Conservation (phyloP, 1,140 invertebrate species). For the Oryctes rhinoceros region DNA sequence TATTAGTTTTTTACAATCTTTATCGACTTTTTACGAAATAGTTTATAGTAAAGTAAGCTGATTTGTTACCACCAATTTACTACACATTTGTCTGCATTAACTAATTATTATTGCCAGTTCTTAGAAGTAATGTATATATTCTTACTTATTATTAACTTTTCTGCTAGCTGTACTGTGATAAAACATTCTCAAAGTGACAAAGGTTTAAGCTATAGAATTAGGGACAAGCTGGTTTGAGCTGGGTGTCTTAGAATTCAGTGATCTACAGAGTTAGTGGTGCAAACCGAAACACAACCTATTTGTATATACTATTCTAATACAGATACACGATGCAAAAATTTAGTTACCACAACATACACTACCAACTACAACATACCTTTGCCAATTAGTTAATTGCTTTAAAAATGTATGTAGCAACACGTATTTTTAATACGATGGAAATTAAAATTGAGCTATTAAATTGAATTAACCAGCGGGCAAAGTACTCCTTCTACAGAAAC, state of each 20-base stretch:
- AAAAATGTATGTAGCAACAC: not conserved
- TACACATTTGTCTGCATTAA: constrained; percentile 26
- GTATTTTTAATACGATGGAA: not conserved
- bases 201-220: constrained; percentile 32
- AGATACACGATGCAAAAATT: constrained; percentile 41
- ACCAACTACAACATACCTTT: not conserved
- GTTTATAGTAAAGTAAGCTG: constrained; percentile 31
- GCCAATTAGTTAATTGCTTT: not conserved
- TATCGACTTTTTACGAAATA: constrained; percentile 18
- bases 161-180: constrained; percentile 51
- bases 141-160: constrained; percentile 11
- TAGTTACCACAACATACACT: constrained; percentile 34
- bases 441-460: no score
- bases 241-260: constrained; percentile 57
- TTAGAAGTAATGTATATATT: constrained; percentile 23
- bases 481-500: not conserved
- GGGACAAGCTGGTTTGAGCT: constrained; percentile 61
- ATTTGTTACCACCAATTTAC: constrained; percentile 5
- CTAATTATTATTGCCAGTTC: not conserved
- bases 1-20: constrained; percentile 14
- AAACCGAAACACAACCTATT: constrained; percentile 27
- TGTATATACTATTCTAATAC: constrained; percentile 22
- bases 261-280: constrained; percentile 38
- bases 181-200: constrained; percentile 14
- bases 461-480: not conserved